Conservation (phyloP, 2,888 invertebrate species). For the Catocala fraxini region DNA sequence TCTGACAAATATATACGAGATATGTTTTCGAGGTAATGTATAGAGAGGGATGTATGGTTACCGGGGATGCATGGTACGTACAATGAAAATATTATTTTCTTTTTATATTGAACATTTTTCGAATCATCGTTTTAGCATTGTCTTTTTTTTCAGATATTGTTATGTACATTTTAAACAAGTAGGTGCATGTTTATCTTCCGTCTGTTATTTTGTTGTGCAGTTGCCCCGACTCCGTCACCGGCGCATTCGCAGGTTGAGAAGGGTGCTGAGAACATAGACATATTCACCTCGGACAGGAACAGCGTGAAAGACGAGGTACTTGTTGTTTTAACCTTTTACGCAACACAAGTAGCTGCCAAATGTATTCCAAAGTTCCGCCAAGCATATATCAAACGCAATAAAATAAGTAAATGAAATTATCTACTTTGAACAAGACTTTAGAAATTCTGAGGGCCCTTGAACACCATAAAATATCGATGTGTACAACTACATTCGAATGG, state of each 20-base stretch:
- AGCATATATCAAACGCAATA: too few relatives aligned
- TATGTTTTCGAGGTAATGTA: constrained; percentile 53
- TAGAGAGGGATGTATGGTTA: constrained; percentile 36
- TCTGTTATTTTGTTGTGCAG: constrained; percentile 65
- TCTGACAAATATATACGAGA: constrained; percentile 22
- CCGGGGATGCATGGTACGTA: constrained; percentile 58
- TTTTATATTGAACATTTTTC: constrained; percentile 36
- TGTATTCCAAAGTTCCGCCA: too few relatives aligned
- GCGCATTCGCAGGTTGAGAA: constrained; percentile 46
- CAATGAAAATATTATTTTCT: constrained; percentile 35
- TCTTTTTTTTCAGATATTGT: constrained; percentile 58
- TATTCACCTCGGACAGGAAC: constrained; percentile 43
- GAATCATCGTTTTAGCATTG: constrained; percentile 26
- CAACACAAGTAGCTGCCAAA: too few relatives aligned
- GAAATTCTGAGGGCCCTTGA: too few relatives aligned
- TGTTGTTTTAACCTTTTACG: background rate
- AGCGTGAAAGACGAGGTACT: constrained; percentile 59
- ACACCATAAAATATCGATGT: too few relatives aligned
- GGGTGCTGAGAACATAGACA: constrained; percentile 58
- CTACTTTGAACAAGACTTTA: too few relatives aligned
- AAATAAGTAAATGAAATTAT: too few relatives aligned
- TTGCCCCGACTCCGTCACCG: constrained; percentile 47
- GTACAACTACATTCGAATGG: too few relatives aligned
- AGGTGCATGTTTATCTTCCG: constrained; percentile 62
- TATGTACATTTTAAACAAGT: constrained; percentile 23